A percentile compares a stretch with the other conserved stretches of the same genome.
Evolutionary conservation across 2,888 invertebrate genomes (phyloP).

Genomic region (Coelopa pilipes): DNA sequence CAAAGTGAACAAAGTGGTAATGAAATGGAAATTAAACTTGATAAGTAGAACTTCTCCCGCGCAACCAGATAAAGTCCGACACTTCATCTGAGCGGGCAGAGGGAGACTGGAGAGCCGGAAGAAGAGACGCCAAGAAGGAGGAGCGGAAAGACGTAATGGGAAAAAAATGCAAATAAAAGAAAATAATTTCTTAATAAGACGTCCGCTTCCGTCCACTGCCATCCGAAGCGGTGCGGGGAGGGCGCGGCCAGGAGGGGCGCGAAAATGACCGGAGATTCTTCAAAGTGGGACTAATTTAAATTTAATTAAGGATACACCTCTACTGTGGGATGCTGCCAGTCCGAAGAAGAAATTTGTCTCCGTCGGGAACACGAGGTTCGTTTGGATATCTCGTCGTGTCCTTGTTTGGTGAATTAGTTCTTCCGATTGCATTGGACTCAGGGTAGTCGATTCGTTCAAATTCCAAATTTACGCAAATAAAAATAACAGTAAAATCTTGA

Average conservation of each 20-base stretch:
- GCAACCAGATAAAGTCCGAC: background rate
- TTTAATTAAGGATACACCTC: slow-evolving; percentile 52
- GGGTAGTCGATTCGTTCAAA: too few species aligned
- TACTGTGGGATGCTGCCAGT: too few species aligned
- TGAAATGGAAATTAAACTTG: slow-evolving; percentile 26
- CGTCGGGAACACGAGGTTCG: too few species aligned
- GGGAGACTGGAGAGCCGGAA: too few species aligned
- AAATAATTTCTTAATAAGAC: slow-evolving; percentile 61
- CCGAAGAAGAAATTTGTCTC: too few species aligned
- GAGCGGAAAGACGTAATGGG: slow-evolving; percentile 14
- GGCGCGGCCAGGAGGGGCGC: background rate
- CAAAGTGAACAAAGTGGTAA: slow-evolving; percentile 9
- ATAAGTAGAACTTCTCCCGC: background rate
- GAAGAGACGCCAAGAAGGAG: slow-evolving; percentile 6
- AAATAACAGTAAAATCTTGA: too few species aligned
- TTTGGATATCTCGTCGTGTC: too few species aligned
- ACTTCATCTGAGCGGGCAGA: too few species aligned
- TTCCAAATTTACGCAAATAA: background rate
- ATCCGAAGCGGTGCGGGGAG: background rate
- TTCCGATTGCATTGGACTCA: too few species aligned
- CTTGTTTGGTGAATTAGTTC: too few species aligned
- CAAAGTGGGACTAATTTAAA: slow-evolving; percentile 51
- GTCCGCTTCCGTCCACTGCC: too few species aligned
- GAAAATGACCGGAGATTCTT: slow-evolving; percentile 34
- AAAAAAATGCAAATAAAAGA: slow-evolving; percentile 35